Percentiles rank a stretch among this genome's conserved stretches.
Conservation (phyloP, 2,797 vertebrate genomes). For the Sebastes vulpes region DNA sequence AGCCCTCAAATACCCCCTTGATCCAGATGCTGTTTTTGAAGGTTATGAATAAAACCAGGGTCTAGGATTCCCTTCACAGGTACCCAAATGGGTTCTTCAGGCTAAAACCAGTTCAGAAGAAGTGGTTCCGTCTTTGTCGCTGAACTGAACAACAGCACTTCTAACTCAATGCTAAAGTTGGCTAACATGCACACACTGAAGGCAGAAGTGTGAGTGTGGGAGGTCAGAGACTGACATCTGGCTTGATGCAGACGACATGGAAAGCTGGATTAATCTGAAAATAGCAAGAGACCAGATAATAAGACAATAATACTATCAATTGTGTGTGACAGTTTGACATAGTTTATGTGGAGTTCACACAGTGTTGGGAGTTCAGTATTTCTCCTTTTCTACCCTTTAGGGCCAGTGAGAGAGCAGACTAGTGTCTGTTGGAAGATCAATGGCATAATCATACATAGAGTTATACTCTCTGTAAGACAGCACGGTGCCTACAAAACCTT, state of each 20-base stretch:
- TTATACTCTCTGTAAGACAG: background rate
- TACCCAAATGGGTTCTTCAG: background rate
- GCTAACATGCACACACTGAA: background rate
- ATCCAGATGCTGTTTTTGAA: background rate
- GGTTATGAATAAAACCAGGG: background rate
- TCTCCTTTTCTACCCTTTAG: background rate
- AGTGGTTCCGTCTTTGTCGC: background rate
- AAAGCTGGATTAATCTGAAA: background rate
- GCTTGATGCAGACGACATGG: background rate
- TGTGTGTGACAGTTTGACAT: background rate
- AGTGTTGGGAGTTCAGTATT: background rate
- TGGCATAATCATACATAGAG: background rate
- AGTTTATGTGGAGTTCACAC: background rate
- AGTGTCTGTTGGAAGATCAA: background rate
- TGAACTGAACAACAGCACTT: background rate
- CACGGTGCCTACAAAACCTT: background rate
- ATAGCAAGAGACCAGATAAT: background rate
- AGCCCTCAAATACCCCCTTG: background rate
- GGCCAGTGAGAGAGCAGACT: background rate
- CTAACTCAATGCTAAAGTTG: background rate
- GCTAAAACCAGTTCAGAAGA: background rate
- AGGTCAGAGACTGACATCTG: background rate
- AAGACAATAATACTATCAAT: background rate
- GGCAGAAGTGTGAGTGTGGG: background rate
- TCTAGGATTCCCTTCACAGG: background rate